These are phyloP conservation scores for Xenopus petersii DNA, from an alignment of 2,797 vertebrate species.

Conservation along the genomic window DNA sequence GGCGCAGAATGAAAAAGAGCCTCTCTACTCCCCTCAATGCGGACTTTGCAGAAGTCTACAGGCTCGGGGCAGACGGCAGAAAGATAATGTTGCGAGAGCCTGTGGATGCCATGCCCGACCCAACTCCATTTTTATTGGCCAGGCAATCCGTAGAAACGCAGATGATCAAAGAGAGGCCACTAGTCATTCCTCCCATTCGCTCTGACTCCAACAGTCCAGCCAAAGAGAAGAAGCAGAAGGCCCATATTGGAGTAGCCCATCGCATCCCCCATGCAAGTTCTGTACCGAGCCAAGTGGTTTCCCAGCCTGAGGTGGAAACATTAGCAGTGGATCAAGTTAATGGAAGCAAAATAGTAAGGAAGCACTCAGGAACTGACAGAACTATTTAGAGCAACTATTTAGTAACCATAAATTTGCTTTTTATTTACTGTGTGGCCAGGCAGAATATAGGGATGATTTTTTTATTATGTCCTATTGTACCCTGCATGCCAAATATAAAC, in stretches of 20 bases:
- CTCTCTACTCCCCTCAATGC: conserved; percentile 93
- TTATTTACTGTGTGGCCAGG: conserved; percentile 64
- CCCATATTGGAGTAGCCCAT: conserved; percentile 89
- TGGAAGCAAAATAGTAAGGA: conserved; percentile 80
- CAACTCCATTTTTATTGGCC: conserved; percentile 89
- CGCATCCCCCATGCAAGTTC: conserved; percentile 78
- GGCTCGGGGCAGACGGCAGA: conserved; percentile 81
- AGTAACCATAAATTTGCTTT: conserved; percentile 43
- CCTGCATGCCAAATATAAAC: conserved; percentile 68
- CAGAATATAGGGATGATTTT: conserved; percentile 53
- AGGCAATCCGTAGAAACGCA: conserved; percentile 82
- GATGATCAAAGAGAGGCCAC: conserved; percentile 79
- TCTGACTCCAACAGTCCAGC: conserved; percentile 72
- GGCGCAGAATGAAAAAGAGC: conserved; percentile 95
- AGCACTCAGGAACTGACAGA: conserved; percentile 89
- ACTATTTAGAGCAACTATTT: conserved; percentile 78
- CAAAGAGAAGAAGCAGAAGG: conserved; percentile 79
- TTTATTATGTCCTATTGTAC: conserved; percentile 39
- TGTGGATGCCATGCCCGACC: conserved; percentile 93
- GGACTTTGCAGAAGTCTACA: conserved; percentile 89
- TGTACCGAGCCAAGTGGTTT: conserved; percentile 46
- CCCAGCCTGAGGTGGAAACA: conserved; percentile 79
- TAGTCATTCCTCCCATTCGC: conserved; percentile 89
- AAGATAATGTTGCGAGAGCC: conserved; percentile 83
- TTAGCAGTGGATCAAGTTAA: conserved; percentile 92